phyloP scores from a whole-genome alignment of 2,888 invertebrate genomes.

The Chaetogeoica ovagalla region DNA sequence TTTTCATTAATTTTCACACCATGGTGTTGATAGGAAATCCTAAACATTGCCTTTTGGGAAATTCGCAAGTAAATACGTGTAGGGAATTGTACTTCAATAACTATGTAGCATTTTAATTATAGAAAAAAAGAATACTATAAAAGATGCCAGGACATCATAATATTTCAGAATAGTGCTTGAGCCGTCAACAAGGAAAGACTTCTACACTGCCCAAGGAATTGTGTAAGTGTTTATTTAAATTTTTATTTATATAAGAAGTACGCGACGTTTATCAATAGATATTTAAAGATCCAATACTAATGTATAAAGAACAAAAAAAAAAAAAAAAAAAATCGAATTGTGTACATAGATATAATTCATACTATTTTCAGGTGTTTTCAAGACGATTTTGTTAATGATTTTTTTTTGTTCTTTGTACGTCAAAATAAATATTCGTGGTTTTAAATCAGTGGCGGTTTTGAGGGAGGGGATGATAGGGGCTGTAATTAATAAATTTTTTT shows the following conservation, averaged over 20 bases:
- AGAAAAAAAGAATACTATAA: background rate
- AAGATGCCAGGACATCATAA: background rate
- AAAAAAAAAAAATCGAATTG: no score
- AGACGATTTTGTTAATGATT: no score
- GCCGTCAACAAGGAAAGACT: slow-evolving; percentile 1
- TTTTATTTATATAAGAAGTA: background rate
- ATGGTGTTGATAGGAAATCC: background rate
- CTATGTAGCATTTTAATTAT: background rate
- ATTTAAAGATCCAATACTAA: no score
- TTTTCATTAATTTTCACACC: background rate
- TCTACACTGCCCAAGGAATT: background rate
- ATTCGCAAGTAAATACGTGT: background rate
- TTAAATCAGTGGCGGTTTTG: no score
- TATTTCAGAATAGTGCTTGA: background rate
- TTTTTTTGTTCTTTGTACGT: no score
- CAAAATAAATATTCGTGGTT: no score
- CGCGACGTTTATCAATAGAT: background rate
- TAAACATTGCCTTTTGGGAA: background rate
- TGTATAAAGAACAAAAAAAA: no score
- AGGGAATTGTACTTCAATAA: background rate
- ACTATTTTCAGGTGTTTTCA: no score
- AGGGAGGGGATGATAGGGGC: no score
- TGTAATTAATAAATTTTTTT: no score
- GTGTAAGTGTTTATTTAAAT: slow-evolving; percentile 2
- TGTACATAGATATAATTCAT: no score